Base-by-base conservation (phyloP, 2,113 vertebrate genomes). In the Piaya cayana region DNA sequence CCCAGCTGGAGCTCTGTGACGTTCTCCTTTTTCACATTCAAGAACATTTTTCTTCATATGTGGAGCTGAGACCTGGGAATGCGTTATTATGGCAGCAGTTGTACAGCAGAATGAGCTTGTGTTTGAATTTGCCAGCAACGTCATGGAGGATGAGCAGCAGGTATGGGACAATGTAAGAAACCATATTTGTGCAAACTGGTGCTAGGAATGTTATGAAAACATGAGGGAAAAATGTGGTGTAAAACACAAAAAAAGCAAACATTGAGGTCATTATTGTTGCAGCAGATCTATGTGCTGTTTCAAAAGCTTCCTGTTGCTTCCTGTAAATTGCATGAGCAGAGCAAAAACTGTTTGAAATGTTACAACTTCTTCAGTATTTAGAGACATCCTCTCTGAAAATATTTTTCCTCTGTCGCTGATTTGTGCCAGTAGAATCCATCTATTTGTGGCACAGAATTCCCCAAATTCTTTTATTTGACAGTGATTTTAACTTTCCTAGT, bases 61-160 rank as follows among this genome's bases (percentile, higher is more conserved):
- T 97, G 96, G 95, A 96, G 88, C 95, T 98, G 97, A 97, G 74
- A 94, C 67, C 90, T 95, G 96, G 97, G 97, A 97, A 98, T 98
- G 97, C 94, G 92, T 97, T 97, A 98, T 97, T 97, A 99, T 98
- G 98, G 98, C 98, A 96, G 98, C 98, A 95, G 98, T 97, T 87
- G 98, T 98, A 80, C 98, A 99, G 96, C 99, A 99, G 98, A 99
- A 98, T 96, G 99, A 99, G 76, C 98, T 99, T 32, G 98, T 99
- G 83, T 99, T 99, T 98, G 99, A 99, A 87, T 99, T 99, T 97
- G 99, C 98, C 96, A 99, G 98, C 96, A 99, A 99, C 98, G 98
- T 98, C 97, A 98, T 99, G 94, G 98, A 98, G 96, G 97, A 98
- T 94, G 98, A 98, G 90, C 98, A 98, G 80, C 98, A 99, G 98